Percentiles rank a stretch among this genome's conserved stretches.
phyloP scores from a whole-genome alignment of 2,113 vertebrate species.

The Indicator indicator region DNA sequence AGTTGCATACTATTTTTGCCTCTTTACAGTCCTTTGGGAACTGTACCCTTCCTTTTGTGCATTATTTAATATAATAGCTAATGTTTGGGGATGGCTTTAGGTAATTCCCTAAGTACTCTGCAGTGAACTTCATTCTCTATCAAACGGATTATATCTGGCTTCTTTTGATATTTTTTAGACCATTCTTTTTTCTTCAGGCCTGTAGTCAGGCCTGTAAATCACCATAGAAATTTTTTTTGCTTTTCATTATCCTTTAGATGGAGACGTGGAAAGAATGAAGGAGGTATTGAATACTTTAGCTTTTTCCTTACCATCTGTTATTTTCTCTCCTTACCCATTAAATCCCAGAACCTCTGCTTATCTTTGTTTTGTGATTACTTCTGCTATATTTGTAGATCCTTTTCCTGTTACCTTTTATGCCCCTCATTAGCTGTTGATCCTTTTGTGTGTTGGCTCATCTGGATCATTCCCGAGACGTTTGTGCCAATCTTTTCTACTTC shows the following conservation, averaged over 20 bases:
- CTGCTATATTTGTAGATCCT: slow-evolving; percentile 2
- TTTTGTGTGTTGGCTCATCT: slow-evolving; percentile 11
- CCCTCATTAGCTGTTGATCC: slow-evolving; percentile 40
- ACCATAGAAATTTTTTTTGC: not conserved
- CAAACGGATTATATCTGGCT: not conserved
- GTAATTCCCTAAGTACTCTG: slow-evolving; percentile 23
- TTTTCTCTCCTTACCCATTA: slow-evolving; percentile 30
- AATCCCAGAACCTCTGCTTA: not conserved
- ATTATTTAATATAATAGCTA: slow-evolving; percentile 4
- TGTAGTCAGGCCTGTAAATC: not conserved
- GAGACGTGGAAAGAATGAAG: not conserved
- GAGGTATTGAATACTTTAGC: not conserved
- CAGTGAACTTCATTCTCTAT: not conserved
- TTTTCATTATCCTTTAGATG: slow-evolving; percentile 13
- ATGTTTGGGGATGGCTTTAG: slow-evolving; percentile 45
- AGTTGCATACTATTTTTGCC: not conserved
- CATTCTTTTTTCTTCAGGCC: not conserved
- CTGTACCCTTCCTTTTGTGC: not conserved
- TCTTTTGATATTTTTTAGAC: not conserved
- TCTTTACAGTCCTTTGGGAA: not conserved
- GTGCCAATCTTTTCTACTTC: not conserved
- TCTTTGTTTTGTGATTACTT: not conserved
- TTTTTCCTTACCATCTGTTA: slow-evolving; percentile 12
- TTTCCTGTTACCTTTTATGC: not conserved
- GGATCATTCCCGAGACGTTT: not conserved